Conservation (phyloP, 2,888 invertebrate species). For the Biston betularia region DNA sequence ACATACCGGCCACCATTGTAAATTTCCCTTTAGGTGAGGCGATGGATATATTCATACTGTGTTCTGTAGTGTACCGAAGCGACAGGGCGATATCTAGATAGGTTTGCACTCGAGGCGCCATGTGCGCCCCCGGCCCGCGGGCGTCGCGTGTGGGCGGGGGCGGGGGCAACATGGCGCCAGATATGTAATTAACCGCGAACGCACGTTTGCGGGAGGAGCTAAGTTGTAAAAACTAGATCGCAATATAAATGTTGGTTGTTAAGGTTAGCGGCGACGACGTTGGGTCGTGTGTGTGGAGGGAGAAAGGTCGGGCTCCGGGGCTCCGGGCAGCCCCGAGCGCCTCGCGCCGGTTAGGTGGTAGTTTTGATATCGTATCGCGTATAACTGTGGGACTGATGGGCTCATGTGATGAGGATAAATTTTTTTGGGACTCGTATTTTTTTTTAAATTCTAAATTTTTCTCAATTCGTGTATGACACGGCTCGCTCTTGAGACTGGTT, state of each 20-base stretch:
- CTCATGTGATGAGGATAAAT: conserved; percentile 83
- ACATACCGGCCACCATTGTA: conserved; percentile 62
- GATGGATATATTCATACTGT: conserved; percentile 80
- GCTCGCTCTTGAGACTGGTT: conserved; percentile 77
- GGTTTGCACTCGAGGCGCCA: conserved; percentile 65
- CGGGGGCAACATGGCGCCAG: conserved; percentile 52
- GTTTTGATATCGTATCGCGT: conserved; percentile 69
- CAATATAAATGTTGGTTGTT: conserved; percentile 79
- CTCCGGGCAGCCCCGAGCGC: conserved; percentile 4
- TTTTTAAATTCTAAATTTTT: conserved; percentile 62
- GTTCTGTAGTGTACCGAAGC: conserved; percentile 82
- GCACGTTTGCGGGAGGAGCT: conserved; percentile 66
- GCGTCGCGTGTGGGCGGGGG: conserved; percentile 31
- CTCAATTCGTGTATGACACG: conserved; percentile 81
- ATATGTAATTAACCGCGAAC: conserved; percentile 62
- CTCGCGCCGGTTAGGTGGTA: conserved; percentile 63
- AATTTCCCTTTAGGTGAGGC: conserved; percentile 74
- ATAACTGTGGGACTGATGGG: conserved; percentile 78
- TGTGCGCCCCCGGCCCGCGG: conserved; percentile 39
- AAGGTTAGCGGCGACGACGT: conserved; percentile 72
- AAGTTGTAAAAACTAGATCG: conserved; percentile 80
- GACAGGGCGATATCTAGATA: conserved; percentile 81
- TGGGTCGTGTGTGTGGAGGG: conserved; percentile 80
- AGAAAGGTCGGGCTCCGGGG: conserved; percentile 40
- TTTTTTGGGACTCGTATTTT: conserved; percentile 58